Percentiles rank a stretch among this genome's conserved stretches.
These are phyloP conservation scores for Leptinotarsa juncta DNA, from an alignment of 2,888 invertebrate species.

Conservation along the genomic window DNA sequence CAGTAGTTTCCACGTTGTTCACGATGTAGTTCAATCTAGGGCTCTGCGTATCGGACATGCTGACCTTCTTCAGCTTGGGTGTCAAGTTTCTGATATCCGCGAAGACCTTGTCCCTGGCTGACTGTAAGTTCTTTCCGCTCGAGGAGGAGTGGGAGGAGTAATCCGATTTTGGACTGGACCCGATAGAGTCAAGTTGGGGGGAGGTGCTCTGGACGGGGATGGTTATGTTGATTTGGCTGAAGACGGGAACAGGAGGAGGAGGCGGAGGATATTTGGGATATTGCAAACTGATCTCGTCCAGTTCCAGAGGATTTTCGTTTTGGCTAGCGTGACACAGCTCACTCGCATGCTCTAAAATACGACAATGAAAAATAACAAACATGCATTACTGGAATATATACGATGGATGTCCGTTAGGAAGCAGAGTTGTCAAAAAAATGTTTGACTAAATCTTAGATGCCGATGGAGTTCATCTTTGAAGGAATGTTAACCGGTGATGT, in stretches of 20 bases:
- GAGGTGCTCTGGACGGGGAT: conserved; percentile 49
- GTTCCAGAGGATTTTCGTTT: conserved; percentile 46
- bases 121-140: conserved; percentile 46
- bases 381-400: conserved; percentile 24
- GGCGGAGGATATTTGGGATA: conserved; percentile 45
- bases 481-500: too few relatives aligned
- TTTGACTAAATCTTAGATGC: too few relatives aligned
- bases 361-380: conserved; percentile 39
- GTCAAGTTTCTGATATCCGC: conserved; percentile 48
- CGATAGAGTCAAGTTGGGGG: conserved; percentile 55
- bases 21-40: conserved; percentile 48
- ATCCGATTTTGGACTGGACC: conserved; percentile 56
- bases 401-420: too few relatives aligned
- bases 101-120: conserved; percentile 52
- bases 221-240: conserved; percentile 55
- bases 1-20: conserved; percentile 45
- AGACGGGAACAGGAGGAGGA: conserved; percentile 51
- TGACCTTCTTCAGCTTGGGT: conserved; percentile 49
- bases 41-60: conserved; percentile 47
- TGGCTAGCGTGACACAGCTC: conserved; percentile 49
- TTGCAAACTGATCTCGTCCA: conserved; percentile 49
- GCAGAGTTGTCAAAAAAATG: too few relatives aligned
- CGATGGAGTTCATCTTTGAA: too few relatives aligned
- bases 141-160: conserved; percentile 56
- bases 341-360: conserved; percentile 60